Conservation (phyloP, 1,140 invertebrate species). For the Hermetia illucens region DNA sequence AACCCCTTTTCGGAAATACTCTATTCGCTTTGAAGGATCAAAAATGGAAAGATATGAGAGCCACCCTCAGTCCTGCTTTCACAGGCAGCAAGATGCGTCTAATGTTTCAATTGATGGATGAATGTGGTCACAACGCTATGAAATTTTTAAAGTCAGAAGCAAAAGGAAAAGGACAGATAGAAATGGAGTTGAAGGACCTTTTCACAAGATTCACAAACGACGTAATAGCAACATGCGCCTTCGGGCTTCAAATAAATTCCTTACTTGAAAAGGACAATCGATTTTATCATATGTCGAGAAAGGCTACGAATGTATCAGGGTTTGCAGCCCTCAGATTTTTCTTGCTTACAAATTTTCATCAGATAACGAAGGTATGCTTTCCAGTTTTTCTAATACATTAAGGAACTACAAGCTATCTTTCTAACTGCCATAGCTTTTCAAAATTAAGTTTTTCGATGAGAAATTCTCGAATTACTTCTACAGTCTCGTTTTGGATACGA, state of each 20-base stretch:
- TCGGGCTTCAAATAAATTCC: slow-evolving; percentile 35
- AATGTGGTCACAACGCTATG: slow-evolving; percentile 18
- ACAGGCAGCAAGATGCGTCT: slow-evolving; percentile 40
- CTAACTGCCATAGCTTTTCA: no score
- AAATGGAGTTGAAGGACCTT: slow-evolving; percentile 33
- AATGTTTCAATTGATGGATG: slow-evolving; percentile 35
- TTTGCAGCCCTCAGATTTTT: no score
- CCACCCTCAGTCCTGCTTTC: slow-evolving; percentile 40
- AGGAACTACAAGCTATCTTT: no score
- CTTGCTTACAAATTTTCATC: no score
- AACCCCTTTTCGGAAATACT: slow-evolving; percentile 38
- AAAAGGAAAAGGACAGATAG: no score
- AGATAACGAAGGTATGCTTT: no score
- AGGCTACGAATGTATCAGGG: no score
- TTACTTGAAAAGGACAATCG: slow-evolving; percentile 31
- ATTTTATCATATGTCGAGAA: slow-evolving; percentile 32
- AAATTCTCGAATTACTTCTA: slow-evolving; percentile 17
- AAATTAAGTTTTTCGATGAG: no score
- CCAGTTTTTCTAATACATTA: no score
- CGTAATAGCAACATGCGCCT: slow-evolving; percentile 35
- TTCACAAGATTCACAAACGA: slow-evolving; percentile 34
- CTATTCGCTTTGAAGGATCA: slow-evolving; percentile 37
- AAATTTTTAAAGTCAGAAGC: slow-evolving; percentile 11
- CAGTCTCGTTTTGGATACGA: no score
- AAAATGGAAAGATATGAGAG: slow-evolving; percentile 39